These are phyloP conservation scores for Drosophila subpulchrella DNA, from an alignment of 1,140 invertebrate species.

Conservation along the genomic window DNA sequence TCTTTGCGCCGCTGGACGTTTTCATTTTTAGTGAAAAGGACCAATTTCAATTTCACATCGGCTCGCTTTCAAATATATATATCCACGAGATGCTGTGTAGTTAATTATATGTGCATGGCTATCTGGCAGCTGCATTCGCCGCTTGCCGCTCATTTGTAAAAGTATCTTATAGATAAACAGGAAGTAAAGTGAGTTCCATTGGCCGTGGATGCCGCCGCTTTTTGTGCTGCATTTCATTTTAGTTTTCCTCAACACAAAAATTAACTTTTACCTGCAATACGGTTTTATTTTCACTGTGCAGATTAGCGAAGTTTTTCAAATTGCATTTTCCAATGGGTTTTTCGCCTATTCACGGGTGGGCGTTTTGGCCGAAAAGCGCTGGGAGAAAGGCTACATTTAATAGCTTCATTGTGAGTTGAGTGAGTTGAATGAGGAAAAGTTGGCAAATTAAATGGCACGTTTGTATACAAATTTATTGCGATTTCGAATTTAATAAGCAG, in stretches of 20 bases:
- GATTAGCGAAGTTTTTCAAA: constrained; percentile 30
- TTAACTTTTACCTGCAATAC: constrained; percentile 62
- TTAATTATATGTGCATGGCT: constrained; percentile 64
- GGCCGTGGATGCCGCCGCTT: constrained; percentile 26
- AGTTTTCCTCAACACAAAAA: constrained; percentile 31
- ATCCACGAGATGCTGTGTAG: constrained; percentile 55
- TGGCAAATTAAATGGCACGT: constrained; percentile 38
- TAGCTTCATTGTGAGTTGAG: constrained; percentile 36
- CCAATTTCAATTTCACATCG: constrained; percentile 76
- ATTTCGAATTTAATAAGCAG: constrained; percentile 27
- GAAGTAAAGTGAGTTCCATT: constrained; percentile 58
- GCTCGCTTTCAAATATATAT: constrained; percentile 64
- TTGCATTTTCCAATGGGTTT: constrained; percentile 47
- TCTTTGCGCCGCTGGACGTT: constrained; percentile 39
- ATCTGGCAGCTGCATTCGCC: constrained; percentile 50
- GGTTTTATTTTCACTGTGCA: constrained; percentile 27
- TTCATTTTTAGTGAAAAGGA: constrained; percentile 75
- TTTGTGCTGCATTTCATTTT: constrained; percentile 42
- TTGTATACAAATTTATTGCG: constrained; percentile 21
- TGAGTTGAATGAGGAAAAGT: constrained; percentile 31
- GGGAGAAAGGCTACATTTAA: constrained; percentile 46
- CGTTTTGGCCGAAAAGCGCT: constrained; percentile 33
- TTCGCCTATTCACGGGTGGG: constrained; percentile 40
- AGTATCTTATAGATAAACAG: constrained; percentile 71
- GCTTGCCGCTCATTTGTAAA: constrained; percentile 52